Evolutionary conservation across 2,888 invertebrate genomes (phyloP).

Genomic region (Eumacrocentrus americanus): DNA sequence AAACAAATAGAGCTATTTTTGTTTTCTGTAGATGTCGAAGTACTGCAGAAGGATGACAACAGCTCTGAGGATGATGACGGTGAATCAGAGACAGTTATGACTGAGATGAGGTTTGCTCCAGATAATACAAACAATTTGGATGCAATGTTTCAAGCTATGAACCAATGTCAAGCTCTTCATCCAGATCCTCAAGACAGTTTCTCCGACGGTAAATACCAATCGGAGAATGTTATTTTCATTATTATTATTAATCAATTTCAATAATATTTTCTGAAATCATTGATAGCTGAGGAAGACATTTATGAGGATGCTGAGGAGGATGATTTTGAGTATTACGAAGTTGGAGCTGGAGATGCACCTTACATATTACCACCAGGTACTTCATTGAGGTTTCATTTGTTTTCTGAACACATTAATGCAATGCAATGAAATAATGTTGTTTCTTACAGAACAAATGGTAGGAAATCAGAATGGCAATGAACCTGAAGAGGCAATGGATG

Average conservation of each 20-base stretch:
- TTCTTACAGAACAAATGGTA: constrained; percentile 57
- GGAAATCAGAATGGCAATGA: constrained; percentile 57
- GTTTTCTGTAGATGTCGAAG: constrained; percentile 26
- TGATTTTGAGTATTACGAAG: constrained; percentile 57
- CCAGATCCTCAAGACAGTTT: constrained; percentile 75
- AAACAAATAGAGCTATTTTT: too few relatives aligned
- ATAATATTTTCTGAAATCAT: constrained; percentile 21
- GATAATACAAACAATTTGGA: constrained; percentile 69
- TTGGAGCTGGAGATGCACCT: constrained; percentile 60
- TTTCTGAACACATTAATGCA: constrained; percentile 21
- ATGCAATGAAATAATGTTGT: constrained; percentile 31
- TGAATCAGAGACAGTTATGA: constrained; percentile 67
- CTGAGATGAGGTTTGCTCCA: constrained; percentile 77
- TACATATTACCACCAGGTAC: constrained; percentile 55
- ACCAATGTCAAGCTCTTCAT: constrained; percentile 78
- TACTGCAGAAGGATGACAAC: constrained; percentile 36
- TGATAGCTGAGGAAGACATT: constrained; percentile 62
- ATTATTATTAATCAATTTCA: constrained; percentile 13
- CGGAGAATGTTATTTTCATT: neutral
- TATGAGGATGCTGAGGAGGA: constrained; percentile 63
- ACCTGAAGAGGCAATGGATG: constrained; percentile 62
- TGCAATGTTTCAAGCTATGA: constrained; percentile 76
- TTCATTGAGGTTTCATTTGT: neutral
- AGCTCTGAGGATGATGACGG: constrained; percentile 61
- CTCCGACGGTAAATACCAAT: constrained; percentile 58